These are phyloP conservation scores for Crocallis elinguaria DNA, from an alignment of 2,888 invertebrate species.

Conservation along the genomic window DNA sequence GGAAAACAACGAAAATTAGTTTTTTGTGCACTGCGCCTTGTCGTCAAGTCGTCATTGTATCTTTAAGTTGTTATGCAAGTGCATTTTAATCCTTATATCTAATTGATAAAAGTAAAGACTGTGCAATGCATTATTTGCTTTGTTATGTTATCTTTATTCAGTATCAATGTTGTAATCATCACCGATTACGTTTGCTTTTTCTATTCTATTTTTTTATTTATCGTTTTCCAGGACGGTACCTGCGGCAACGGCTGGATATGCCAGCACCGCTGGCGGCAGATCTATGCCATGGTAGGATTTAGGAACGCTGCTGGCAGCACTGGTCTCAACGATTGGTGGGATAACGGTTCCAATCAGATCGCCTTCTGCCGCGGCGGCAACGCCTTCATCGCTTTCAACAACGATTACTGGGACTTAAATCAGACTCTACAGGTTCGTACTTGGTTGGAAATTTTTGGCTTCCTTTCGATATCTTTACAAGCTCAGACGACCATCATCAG, in stretches of 20 bases:
- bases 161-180: no score
- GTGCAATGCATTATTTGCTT: no score
- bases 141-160: no score
- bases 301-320: conserved; percentile 86
- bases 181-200: background rate
- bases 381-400: conserved; percentile 87
- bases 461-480: no score
- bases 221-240: conserved; percentile 57
- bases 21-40: no score
- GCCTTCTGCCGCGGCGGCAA: conserved; percentile 86
- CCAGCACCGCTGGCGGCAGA: conserved; percentile 91
- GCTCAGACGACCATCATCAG: no score
- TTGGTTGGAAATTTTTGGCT: no score
- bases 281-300: conserved; percentile 90
- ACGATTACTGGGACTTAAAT: conserved; percentile 77
- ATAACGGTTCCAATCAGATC: conserved; percentile 90
- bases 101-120: background rate
- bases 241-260: conserved; percentile 90
- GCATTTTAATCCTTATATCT: background rate
- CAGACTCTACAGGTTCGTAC: conserved; percentile 75
- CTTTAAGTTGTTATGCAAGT: background rate
- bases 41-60: no score
- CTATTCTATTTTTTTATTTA: background rate
- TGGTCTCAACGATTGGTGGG: conserved; percentile 88
- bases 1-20: no score